These are phyloP conservation scores for Caenorhabditis auriculariae DNA, from an alignment of 2,888 invertebrate species.

Conservation along the genomic window DNA sequence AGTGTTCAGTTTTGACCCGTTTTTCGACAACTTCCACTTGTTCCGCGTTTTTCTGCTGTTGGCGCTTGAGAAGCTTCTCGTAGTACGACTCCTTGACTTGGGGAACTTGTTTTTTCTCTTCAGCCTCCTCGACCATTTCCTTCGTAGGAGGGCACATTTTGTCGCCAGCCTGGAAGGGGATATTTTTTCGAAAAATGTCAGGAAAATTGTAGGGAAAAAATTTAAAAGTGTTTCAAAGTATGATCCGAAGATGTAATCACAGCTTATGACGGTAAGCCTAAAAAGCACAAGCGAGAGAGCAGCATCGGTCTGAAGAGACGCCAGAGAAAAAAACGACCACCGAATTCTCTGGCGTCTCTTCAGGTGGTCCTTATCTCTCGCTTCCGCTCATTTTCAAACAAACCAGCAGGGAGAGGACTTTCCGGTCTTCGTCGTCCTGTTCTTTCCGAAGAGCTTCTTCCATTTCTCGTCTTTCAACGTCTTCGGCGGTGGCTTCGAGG, in stretches of 20 bases:
- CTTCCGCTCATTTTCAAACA: too few species aligned
- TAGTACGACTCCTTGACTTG: constrained; percentile 36
- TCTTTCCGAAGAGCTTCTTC: neutral
- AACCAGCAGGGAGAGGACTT: too few species aligned
- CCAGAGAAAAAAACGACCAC: too few species aligned
- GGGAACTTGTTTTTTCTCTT: constrained; percentile 16
- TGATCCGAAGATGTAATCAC: too few species aligned
- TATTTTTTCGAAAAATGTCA: too few species aligned
- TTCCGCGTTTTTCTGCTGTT: constrained; percentile 16
- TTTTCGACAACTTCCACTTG: constrained; percentile 5
- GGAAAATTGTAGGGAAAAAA: too few species aligned
- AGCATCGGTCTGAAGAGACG: too few species aligned
- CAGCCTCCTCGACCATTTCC: constrained; percentile 31
- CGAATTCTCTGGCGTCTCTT: too few species aligned
- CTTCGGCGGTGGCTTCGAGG: neutral
- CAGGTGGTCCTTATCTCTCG: constrained; percentile 10
- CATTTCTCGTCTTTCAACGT: constrained; percentile 9
- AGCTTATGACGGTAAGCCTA: too few species aligned
- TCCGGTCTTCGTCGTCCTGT: neutral
- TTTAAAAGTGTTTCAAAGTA: too few species aligned
- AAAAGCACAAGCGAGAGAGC: too few species aligned
- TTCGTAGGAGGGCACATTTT: constrained; percentile 36
- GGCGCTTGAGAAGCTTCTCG: constrained; percentile 29
- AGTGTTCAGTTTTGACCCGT: constrained; percentile 8
- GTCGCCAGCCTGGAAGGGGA: constrained; percentile 18